phyloP scores from a whole-genome alignment of 64 coral and sea anemone genomes.

The Stylophora pistillata region DNA sequence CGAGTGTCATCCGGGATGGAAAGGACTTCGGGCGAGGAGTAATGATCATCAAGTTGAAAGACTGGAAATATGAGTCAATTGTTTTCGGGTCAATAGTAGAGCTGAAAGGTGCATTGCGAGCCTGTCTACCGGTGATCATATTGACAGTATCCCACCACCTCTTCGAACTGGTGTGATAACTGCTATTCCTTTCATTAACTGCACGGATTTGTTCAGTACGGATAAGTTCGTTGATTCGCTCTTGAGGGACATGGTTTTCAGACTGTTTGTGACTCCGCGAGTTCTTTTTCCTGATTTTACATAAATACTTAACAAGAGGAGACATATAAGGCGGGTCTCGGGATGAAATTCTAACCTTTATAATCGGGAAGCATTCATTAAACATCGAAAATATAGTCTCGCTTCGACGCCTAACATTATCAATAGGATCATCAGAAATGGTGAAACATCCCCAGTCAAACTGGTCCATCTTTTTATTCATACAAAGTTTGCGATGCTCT shows the following conservation, averaged over 20 bases:
- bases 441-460: slow-evolving; percentile 40
- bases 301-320: slow-evolving; percentile 50
- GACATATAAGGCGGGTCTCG: slow-evolving; percentile 67
- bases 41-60: slow-evolving; percentile 22
- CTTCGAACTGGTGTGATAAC: slow-evolving; percentile 10
- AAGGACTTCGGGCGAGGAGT: slow-evolving; percentile 26
- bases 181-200: slow-evolving; percentile 10
- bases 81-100: slow-evolving; percentile 26
- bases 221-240: slow-evolving; percentile 45
- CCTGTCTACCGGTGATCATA: slow-evolving; percentile 16
- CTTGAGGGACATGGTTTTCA: slow-evolving; percentile 39
- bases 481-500: slow-evolving; percentile 63
- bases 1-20: slow-evolving; percentile 49
- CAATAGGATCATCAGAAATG: slow-evolving; percentile 28
- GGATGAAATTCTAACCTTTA: slow-evolving; percentile 66
- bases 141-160: slow-evolving; percentile 47
- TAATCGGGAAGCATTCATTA: slow-evolving; percentile 63
- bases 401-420: slow-evolving; percentile 12
- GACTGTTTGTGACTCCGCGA: background rate
- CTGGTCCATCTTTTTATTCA: slow-evolving; percentile 33
- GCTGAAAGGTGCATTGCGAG: background rate
- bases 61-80: slow-evolving; percentile 18
- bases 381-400: slow-evolving; percentile 26
- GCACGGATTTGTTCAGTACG: slow-evolving; percentile 5
- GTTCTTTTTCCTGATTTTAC: slow-evolving; percentile 52